Evolutionary conservation across 2,888 invertebrate genomes (phyloP), one percentile per base, ranked within the genome.

Genomic region (Ornithoptera alexandrae): DNA sequence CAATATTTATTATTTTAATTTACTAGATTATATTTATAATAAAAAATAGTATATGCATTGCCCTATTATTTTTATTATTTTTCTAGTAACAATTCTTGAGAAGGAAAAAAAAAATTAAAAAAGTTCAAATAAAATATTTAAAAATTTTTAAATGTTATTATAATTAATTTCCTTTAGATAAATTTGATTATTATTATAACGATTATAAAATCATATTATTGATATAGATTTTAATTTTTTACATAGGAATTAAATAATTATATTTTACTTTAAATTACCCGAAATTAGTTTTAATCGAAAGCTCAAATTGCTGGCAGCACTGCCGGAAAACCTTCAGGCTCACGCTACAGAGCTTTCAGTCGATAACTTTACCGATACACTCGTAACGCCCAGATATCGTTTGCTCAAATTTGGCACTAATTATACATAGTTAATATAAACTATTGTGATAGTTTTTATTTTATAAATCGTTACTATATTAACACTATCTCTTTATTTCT

Each of bases 301-400:
- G 69, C 66, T 74, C 59, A 15, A 10, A 24, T 68, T 58, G 69
- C 36, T 70, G 72, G 77, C 74, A 79, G 74, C 76, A 75, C 73
- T 24, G 57, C 50, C 39, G 67, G 63, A 74, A 74, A 71, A 62
- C 68, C 69, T 75, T 73, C 74, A 74, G 70, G 66, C 61, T 59
- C 68, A 69, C 56, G 67, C 71, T 30, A 60, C 65, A 50, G 72
- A 71, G 68, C 71, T 74, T 79, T 81, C 82, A 85, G 86, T 86
- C 86, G 85, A 86, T 86, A 86, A 75, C 80, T 78, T 75, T 74
- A 73, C 74, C 73, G 77, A 75, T 76, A 73, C 72, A 72, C 74
- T 64, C 39, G 67, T 56, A 39, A 58, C 72, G 74, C 74, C 75
- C 72, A 69, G 71, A 36, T 22, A 69, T 61, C 57, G 56, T 62